These are phyloP conservation scores for Serrognathus titanus DNA, from an alignment of 2,888 invertebrate species.

Conservation along the genomic window DNA sequence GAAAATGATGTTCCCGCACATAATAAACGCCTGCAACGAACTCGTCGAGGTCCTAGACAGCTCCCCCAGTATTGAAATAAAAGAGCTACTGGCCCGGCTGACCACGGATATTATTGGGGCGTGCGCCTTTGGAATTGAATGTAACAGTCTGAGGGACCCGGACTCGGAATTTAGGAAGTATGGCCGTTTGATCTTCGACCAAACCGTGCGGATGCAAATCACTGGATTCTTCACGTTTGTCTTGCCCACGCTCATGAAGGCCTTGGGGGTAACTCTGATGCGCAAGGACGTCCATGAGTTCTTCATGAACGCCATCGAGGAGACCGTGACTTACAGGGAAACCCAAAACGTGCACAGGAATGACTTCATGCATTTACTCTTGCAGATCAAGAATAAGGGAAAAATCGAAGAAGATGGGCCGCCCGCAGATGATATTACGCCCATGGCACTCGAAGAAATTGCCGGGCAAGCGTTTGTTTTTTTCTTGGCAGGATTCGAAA, in stretches of 20 bases:
- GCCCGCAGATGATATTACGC: background rate
- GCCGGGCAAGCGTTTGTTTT: constrained; percentile 44
- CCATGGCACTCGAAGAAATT: constrained; percentile 21
- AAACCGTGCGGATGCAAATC: background rate
- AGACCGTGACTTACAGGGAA: constrained; percentile 49
- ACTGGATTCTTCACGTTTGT: constrained; percentile 19
- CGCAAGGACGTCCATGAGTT: constrained; percentile 41
- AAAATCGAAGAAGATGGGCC: background rate
- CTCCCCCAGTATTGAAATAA: constrained; percentile 4
- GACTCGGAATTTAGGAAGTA: constrained; percentile 8
- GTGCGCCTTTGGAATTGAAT: constrained; percentile 13
- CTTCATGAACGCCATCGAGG: constrained; percentile 47
- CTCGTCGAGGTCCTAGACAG: background rate
- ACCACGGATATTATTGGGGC: constrained; percentile 14
- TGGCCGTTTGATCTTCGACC: constrained; percentile 1
- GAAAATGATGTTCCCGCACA: constrained; percentile 9
- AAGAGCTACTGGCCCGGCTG: constrained; percentile 7
- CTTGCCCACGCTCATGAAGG: constrained; percentile 22
- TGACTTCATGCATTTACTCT: constrained; percentile 49
- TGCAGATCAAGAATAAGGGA: constrained; percentile 27
- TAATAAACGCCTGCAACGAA: background rate
- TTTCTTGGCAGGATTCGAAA: constrained; percentile 49
- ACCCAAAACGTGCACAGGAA: constrained; percentile 48
- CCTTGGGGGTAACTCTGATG: constrained; percentile 24
- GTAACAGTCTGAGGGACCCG: constrained; percentile 7